These are phyloP conservation scores for Hirundichthys speculiger DNA, from an alignment of 2,113 vertebrate species.

Conservation along the genomic window DNA sequence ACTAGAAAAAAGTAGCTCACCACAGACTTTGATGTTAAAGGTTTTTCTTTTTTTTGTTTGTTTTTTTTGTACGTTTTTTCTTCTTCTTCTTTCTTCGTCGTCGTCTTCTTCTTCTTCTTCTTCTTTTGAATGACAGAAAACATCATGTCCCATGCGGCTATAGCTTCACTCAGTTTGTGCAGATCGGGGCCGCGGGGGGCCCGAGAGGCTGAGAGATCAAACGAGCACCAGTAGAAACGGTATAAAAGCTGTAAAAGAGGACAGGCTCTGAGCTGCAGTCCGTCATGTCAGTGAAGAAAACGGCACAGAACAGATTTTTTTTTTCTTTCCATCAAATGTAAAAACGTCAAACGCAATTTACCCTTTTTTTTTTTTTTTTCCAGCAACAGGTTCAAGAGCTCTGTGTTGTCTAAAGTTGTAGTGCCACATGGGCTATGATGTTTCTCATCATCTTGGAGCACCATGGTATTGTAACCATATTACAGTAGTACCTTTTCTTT, in stretches of 20 bases:
- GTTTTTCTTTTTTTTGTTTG: constrained; percentile 28
- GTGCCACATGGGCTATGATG: constrained; percentile 90
- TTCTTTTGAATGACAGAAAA: constrained; percentile 77
- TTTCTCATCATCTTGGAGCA: constrained; percentile 92
- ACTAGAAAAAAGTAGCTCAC: constrained; percentile 79
- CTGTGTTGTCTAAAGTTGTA: constrained; percentile 69
- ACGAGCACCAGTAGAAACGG: constrained; percentile 86
- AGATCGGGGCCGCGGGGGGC: constrained; percentile 66
- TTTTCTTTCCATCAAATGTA: constrained; percentile 38
- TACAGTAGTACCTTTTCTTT: constrained; percentile 99
- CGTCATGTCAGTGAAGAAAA: constrained; percentile 21
- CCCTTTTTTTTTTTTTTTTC: constrained; percentile 13
- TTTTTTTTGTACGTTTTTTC: constrained; percentile 61
- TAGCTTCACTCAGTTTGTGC: constrained; percentile 78
- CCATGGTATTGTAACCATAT: constrained; percentile 93
- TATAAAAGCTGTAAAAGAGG: constrained; percentile 77
- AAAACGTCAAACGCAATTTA: constrained; percentile 42
- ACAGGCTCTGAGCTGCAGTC: constrained; percentile 50
- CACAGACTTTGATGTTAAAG: constrained; percentile 81
- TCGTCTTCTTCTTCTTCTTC: too few species aligned
- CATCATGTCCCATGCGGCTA: constrained; percentile 83
- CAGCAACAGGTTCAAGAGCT: constrained; percentile 64
- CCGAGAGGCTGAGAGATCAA: constrained; percentile 78
- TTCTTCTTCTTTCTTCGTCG: too few species aligned
- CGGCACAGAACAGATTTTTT: constrained; percentile 9